Evolutionary conservation across 2,113 vertebrate species (phyloP).

Genomic region (Sarotherodon lohbergeri): DNA sequence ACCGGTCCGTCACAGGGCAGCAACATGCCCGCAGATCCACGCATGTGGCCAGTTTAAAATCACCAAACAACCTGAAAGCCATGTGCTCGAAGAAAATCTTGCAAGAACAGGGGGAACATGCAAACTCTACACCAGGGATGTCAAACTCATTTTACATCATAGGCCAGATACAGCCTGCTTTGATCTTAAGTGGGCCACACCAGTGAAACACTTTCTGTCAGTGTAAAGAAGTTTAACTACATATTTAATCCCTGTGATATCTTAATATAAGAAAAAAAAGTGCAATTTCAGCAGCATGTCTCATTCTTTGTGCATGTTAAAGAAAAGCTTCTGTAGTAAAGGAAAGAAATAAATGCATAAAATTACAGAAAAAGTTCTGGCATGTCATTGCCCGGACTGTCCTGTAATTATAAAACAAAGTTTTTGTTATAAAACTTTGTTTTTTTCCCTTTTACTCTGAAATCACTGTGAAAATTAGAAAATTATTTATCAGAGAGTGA

Average conservation of each 20-base stretch:
- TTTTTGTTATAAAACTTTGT: background rate
- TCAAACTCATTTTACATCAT: background rate
- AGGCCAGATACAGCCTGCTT: background rate
- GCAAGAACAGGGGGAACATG: background rate
- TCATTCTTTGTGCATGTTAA: background rate
- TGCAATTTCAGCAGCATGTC: background rate
- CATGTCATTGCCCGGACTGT: background rate
- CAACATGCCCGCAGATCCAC: background rate
- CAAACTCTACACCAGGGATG: background rate
- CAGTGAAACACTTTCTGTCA: background rate
- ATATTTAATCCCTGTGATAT: background rate
- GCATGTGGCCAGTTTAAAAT: background rate
- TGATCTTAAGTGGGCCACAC: background rate
- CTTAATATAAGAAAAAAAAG: background rate
- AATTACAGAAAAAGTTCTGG: background rate
- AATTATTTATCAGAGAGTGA: background rate
- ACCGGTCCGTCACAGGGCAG: background rate
- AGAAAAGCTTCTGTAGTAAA: background rate
- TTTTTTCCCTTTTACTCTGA: background rate
- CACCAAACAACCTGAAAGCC: background rate
- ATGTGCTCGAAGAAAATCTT: background rate
- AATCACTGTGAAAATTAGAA: background rate
- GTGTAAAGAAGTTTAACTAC: background rate
- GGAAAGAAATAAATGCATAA: background rate
- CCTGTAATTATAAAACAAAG: background rate